Base-by-base conservation (phyloP, 2,888 invertebrate genomes). In the Noctua comes region DNA sequence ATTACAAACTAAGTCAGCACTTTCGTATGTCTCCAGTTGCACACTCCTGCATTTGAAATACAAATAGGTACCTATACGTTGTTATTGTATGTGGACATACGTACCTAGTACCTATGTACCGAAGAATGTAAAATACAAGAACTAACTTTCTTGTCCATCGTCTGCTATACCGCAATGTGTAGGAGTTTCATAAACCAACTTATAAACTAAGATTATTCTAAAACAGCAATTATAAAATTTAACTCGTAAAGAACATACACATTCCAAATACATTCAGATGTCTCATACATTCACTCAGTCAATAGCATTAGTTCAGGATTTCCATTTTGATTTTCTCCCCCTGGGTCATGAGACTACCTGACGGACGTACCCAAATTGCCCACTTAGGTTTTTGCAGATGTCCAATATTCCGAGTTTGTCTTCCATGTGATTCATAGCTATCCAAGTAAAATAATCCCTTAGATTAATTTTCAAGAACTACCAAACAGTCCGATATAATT, bases 391-490 rank as follows among this genome's bases (percentile, higher is more conserved):
- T 77, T 71, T 83, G 57, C 79, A 66, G 27, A 68, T 18, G 68
- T 79, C 68, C 77, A 80, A 88, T 77, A 79, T 76, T 40, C 59
- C 59, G 62, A 75, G 43, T 79, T 80, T 68, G 68, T 77, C 76
- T 80, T 83, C 77, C 70, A 83, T 76, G 84, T 82, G 74, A 85
- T 87, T 85, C 77, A 82, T 73, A 80, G 36, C 68, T 89, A 91
- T 77, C 84, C 88, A 93, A 95, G 96, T 89, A 93, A 95, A 95
- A 94, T 96, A 96, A 96, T 95, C 95, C 90, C 48, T 68, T 64
- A 87, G 92, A 95, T 95, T 94, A 93, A 95, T 94, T 93, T 93
- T 91, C 91, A 90, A 91, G 91, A 93, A 93, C 92, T 93, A 92
- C 91, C 90, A 88, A 87, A 88, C 89, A 89, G 87, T 89, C 92